phyloP scores from a whole-genome alignment of 2,797 vertebrate species.

The Danio albolineatus region DNA sequence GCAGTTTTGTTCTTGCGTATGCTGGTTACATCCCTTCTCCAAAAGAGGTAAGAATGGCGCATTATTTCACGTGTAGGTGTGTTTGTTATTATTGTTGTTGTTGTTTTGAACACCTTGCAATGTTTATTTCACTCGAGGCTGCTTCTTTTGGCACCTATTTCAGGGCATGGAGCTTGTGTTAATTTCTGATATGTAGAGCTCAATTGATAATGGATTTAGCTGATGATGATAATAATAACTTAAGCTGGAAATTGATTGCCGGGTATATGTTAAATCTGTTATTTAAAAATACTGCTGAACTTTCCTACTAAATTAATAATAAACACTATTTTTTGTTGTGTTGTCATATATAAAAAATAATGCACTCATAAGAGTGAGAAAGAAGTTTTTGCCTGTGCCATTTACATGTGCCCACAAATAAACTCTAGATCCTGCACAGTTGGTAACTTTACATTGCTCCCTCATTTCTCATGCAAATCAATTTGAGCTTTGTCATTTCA shows the following conservation, averaged over 20 bases:
- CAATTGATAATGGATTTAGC: neutral
- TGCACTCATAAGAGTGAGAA: no score
- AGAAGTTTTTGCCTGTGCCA: no score
- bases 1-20: conserved; percentile 92
- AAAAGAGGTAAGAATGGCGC: conserved; percentile 83
- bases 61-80: neutral
- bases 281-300: neutral
- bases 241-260: neutral
- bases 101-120: neutral
- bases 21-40: conserved; percentile 91
- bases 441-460: no score
- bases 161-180: neutral
- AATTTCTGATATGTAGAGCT: neutral
- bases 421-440: no score
- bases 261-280: neutral
- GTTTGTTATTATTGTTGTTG: neutral
- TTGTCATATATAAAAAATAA: no score
- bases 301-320: neutral
- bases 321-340: no score
- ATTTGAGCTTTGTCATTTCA: no score
- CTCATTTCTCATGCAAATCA: no score
- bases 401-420: no score
- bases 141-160: neutral
- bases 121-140: neutral
- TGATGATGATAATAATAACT: neutral